A percentile compares a stretch with the other conserved stretches of the same genome.
Conservation (phyloP, 2,888 invertebrate species). For the Rhagonycha fulva region DNA sequence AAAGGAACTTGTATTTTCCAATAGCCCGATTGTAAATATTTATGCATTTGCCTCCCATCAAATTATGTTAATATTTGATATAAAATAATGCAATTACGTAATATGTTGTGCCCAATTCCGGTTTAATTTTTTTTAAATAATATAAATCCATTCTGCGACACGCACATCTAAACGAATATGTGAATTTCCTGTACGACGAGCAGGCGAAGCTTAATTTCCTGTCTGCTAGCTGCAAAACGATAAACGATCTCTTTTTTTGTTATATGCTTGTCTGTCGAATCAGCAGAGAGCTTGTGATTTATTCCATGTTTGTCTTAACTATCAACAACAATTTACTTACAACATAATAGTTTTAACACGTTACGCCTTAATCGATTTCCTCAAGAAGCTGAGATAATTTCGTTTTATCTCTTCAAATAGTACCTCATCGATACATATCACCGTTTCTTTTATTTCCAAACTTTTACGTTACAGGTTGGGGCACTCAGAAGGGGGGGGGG, state of each 20-base stretch:
- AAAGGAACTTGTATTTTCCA: background rate
- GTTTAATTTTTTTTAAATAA: conserved; percentile 15
- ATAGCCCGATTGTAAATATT: background rate
- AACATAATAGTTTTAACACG: conserved; percentile 15
- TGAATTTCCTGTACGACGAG: conserved; percentile 41
- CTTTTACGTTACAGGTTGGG: background rate
- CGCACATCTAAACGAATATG: conserved; percentile 36
- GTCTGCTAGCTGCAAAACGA: conserved; percentile 31
- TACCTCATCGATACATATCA: background rate
- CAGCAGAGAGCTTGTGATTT: conserved; percentile 27
- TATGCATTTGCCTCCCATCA: background rate
- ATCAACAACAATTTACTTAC: conserved; percentile 16
- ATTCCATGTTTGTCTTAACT: conserved; percentile 18
- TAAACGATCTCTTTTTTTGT: conserved; percentile 31
- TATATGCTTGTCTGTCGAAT: conserved; percentile 27
- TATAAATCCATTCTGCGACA: conserved; percentile 29
- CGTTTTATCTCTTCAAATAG: background rate
- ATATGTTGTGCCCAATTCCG: background rate
- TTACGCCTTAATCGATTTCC: conserved; percentile 19
- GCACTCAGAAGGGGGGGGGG: background rate
- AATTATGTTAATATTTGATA: background rate
- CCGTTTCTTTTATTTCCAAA: background rate
- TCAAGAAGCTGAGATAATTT: background rate
- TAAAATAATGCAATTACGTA: background rate
- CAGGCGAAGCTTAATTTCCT: conserved; percentile 41